A percentile compares a stretch with the other conserved stretches of the same genome.
These are phyloP conservation scores for Tragulus kanchil DNA, from an alignment of 2,113 vertebrate genomes.

Conservation along the genomic window DNA sequence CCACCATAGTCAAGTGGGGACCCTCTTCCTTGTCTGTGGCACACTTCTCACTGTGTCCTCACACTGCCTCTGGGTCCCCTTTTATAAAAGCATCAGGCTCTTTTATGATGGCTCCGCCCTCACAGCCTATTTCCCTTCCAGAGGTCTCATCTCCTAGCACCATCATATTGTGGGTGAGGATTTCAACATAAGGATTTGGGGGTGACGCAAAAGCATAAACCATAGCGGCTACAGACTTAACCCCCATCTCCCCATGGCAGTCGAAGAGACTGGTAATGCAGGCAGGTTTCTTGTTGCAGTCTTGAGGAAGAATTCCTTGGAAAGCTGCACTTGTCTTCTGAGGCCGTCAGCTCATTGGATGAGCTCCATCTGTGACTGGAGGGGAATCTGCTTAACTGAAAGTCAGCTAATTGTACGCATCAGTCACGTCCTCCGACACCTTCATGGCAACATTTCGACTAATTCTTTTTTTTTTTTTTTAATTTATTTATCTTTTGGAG, in stretches of 20 bases:
- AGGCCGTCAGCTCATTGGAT: not conserved
- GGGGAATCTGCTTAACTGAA: not conserved
- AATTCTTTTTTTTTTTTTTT: not conserved
- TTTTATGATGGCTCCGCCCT: not conserved
- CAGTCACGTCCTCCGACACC: not conserved
- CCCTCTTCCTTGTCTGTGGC: not conserved
- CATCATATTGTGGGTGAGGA: not conserved
- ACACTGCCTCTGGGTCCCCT: not conserved
- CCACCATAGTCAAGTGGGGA: not conserved
- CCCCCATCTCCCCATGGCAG: not conserved
- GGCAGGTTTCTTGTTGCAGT: not conserved
- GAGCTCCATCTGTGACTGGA: not conserved
- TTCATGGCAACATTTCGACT: not conserved
- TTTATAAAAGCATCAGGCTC: not conserved
- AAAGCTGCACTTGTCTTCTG: not conserved
- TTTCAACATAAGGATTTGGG: not conserved
- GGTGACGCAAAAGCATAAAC: not conserved
- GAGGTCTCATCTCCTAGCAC: not conserved
- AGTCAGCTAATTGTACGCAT: not conserved
- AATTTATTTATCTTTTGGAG: too few relatives aligned
- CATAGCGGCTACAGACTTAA: not conserved
- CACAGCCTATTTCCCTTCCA: not conserved
- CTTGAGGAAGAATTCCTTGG: not conserved
- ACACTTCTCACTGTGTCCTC: not conserved
- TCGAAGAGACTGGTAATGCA: not conserved